A percentile compares a stretch with the other conserved stretches of the same genome.
These are phyloP conservation scores for Bufo bufo DNA, from an alignment of 2,113 vertebrate species.

Conservation along the genomic window DNA sequence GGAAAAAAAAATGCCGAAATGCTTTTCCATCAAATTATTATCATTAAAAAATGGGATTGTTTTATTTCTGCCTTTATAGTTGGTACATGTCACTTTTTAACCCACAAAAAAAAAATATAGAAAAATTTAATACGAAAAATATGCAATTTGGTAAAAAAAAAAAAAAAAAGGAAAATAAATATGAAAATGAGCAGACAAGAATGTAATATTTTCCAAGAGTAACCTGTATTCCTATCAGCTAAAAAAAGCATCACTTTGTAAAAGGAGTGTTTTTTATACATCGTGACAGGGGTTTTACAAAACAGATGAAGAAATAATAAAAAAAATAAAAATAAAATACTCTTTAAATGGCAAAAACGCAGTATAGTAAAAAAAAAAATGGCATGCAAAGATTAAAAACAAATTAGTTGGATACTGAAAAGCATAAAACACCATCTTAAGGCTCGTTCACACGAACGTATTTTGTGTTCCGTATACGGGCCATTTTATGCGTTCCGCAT, in stretches of 20 bases:
- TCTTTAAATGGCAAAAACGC: background rate
- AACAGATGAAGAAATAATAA: background rate
- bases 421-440: no score
- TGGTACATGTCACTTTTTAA: background rate
- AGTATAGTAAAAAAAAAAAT: background rate
- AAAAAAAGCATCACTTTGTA: background rate
- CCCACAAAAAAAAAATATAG: background rate
- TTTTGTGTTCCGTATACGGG: no score
- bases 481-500: no score
- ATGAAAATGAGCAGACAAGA: background rate
- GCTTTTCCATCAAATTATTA: slow-evolving; percentile 12
- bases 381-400: no score
- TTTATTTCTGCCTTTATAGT: background rate
- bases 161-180: background rate
- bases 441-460: no score
- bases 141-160: background rate
- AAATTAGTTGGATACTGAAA: no score
- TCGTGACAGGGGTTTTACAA: background rate
- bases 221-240: background rate
- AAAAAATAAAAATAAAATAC: background rate
- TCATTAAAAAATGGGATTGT: slow-evolving; percentile 34
- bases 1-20: slow-evolving; percentile 8
- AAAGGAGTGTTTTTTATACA: background rate
- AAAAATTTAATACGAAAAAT: background rate
- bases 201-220: background rate